These are phyloP conservation scores for Caenorhabditis sulstoni DNA, from an alignment of 2,888 invertebrate species.

Conservation along the genomic window DNA sequence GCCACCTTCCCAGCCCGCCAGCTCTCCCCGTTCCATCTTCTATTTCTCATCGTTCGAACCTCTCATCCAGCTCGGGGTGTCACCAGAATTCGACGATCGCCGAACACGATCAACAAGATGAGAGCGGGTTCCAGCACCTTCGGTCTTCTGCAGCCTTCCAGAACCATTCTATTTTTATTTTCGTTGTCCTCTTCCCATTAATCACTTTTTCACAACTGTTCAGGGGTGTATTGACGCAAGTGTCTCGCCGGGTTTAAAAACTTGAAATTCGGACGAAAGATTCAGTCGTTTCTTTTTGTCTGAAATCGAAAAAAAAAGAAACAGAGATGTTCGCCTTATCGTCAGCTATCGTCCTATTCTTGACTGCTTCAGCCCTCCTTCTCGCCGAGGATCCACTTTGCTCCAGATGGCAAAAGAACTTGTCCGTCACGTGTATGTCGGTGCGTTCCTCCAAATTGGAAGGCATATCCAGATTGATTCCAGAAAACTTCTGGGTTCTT, in stretches of 20 bases:
- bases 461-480: neutral
- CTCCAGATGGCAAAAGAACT: slow-evolving; percentile 45
- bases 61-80: neutral
- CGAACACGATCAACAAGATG: neutral
- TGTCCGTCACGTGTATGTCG: slow-evolving; percentile 28
- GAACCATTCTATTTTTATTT: slow-evolving; percentile 1
- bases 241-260: slow-evolving; percentile 20
- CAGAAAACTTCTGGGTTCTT: slow-evolving; percentile 47
- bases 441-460: slow-evolving; percentile 6
- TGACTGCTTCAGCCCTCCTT: slow-evolving; percentile 23
- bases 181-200: slow-evolving; percentile 11
- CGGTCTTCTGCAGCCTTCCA: neutral
- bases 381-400: slow-evolving; percentile 35
- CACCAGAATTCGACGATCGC: neutral
- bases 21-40: too few species aligned
- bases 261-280: slow-evolving; percentile 9
- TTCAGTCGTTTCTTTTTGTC: slow-evolving; percentile 1
- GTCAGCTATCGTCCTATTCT: slow-evolving; percentile 15
- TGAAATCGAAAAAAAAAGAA: neutral
- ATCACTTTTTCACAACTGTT: slow-evolving; percentile 50
- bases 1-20: too few species aligned
- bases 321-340: slow-evolving; percentile 5
- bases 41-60: too few species aligned
- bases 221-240: slow-evolving; percentile 12
- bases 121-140: neutral